Evolutionary conservation across 1,140 invertebrate genomes (phyloP), one percentile per base, ranked within the genome.

Genomic region (Drosophila eugracilis): DNA sequence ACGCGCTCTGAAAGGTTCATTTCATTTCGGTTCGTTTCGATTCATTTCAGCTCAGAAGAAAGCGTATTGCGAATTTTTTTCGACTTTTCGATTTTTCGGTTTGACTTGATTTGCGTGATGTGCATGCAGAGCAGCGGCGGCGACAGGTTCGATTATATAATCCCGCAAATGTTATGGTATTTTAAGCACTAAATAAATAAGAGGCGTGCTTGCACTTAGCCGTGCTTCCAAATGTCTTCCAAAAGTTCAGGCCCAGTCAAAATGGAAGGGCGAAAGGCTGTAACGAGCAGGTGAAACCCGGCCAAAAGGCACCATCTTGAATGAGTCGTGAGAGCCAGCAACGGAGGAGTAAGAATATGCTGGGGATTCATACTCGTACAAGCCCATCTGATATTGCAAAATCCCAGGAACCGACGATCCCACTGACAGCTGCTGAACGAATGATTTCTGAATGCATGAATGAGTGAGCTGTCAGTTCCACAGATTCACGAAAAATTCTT

Each of bases 151-250:
- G 42, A 70, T 85, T 85, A 86, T 80, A 77, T 85, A 85, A 85
- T 55, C 24, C 49, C 54, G 73, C 73, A 88, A 86, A 85, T 86
- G 81, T 86, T 85, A 86, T 86, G 81, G 77, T 86, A 85, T 85
- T 85, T 85, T 60, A 86, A 85, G 80, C 81, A 86, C 80, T 76
- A 69, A 76, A 86, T 80, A 85, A 85, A 85, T 80, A 85, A 80
- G 60, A 77, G 63, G 70, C 70, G 58, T 65, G 71, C 71, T 74
- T 74, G 78, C 59, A 47, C 47, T 47, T 49, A 52, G 50, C 41
- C 39, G 30, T 36, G 39, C 63, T 62, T 78, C 44, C 58, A 72
- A 72, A 69, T 75, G 71, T 59, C 63, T 73, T 76, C 30, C 57
- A 42, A 86, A 84, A 73, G 72, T 76, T 76, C 76, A 79, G 62